phyloP scores from a whole-genome alignment of 2,888 invertebrate genomes.

The Nephrocerus scutellatus region DNA sequence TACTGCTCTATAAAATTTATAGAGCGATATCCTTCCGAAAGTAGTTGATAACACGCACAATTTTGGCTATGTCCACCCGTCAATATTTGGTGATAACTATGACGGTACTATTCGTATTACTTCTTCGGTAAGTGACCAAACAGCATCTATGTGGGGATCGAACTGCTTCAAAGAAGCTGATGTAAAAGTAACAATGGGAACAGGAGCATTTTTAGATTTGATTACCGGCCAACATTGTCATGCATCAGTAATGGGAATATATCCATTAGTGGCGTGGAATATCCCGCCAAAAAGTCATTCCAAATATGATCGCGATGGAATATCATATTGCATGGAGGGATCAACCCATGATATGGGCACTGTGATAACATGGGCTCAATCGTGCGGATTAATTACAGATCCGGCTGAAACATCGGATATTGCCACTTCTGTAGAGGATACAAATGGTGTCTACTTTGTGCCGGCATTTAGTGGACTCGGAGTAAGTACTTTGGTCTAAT shows the following conservation, averaged over 20 bases:
- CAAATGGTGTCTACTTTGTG: slow-evolving; percentile 76
- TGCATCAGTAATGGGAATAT: slow-evolving; percentile 76
- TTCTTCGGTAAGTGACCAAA: slow-evolving; percentile 57
- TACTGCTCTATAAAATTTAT: slow-evolving; percentile 33
- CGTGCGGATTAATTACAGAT: slow-evolving; percentile 59
- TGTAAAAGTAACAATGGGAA: slow-evolving; percentile 84
- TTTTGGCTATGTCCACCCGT: slow-evolving; percentile 61
- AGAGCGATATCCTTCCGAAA: slow-evolving; percentile 67
- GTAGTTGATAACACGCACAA: slow-evolving; percentile 68
- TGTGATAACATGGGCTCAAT: slow-evolving; percentile 77
- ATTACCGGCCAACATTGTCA: slow-evolving; percentile 71
- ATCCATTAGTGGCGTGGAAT: slow-evolving; percentile 86
- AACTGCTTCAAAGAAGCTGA: slow-evolving; percentile 72
- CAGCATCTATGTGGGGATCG: slow-evolving; percentile 82
- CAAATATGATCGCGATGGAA: slow-evolving; percentile 41
- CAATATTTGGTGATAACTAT: slow-evolving; percentile 62
- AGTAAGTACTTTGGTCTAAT: slow-evolving; percentile 48
- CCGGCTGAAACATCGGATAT: slow-evolving; percentile 60
- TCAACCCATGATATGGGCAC: slow-evolving; percentile 83
- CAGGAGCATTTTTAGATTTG: slow-evolving; percentile 82
- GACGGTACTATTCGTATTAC: slow-evolving; percentile 59
- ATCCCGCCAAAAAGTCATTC: slow-evolving; percentile 19
- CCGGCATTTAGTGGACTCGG: slow-evolving; percentile 86
- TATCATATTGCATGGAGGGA: slow-evolving; percentile 77
- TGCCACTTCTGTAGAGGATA: slow-evolving; percentile 61